These are phyloP conservation scores for Anolis carolinensis DNA, from an alignment of 2,113 vertebrate species.

Conservation along the genomic window DNA sequence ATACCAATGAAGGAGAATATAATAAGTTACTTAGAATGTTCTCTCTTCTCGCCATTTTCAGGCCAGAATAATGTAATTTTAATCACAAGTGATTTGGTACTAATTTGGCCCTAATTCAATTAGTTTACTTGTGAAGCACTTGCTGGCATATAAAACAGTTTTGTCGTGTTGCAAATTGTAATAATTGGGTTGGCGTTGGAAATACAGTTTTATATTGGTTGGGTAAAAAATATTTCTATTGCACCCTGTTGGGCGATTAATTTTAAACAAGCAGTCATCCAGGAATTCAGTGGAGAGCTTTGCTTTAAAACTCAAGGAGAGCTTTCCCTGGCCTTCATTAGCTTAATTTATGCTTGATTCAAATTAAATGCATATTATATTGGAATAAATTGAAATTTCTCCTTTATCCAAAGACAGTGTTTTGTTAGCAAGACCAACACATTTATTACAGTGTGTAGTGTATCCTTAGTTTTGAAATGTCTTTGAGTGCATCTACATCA, in stretches of 20 bases:
- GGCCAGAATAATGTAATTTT: conserved; percentile 29
- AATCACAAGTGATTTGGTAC: not conserved
- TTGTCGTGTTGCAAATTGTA: conserved; percentile 1
- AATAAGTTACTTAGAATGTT: conserved; percentile 13
- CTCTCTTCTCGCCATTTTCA: not conserved
- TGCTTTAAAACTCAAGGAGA: conserved; percentile 8
- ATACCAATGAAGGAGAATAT: conserved; percentile 2
- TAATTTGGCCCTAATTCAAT: conserved; percentile 4
- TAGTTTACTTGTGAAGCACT: not conserved
- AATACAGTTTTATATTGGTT: conserved; percentile 4
- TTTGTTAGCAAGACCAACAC: not conserved
- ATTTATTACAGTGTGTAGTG: not conserved
- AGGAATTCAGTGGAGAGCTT: conserved; percentile 3
- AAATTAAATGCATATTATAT: conserved; percentile 12
- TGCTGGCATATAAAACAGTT: conserved; percentile 24
- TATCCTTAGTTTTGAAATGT: not conserved
- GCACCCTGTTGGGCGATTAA: not conserved
- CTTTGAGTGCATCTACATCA: no score
- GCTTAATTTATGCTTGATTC: conserved; percentile 28
- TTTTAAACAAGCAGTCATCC: conserved; percentile 4
- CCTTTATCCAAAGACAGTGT: conserved; percentile 3
- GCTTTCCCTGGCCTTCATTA: conserved; percentile 15
- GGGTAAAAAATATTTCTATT: not conserved
- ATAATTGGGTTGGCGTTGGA: conserved; percentile 14
- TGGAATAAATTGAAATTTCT: not conserved